phyloP scores from a whole-genome alignment of 2,888 invertebrate species.

The Microchrysa polita region DNA sequence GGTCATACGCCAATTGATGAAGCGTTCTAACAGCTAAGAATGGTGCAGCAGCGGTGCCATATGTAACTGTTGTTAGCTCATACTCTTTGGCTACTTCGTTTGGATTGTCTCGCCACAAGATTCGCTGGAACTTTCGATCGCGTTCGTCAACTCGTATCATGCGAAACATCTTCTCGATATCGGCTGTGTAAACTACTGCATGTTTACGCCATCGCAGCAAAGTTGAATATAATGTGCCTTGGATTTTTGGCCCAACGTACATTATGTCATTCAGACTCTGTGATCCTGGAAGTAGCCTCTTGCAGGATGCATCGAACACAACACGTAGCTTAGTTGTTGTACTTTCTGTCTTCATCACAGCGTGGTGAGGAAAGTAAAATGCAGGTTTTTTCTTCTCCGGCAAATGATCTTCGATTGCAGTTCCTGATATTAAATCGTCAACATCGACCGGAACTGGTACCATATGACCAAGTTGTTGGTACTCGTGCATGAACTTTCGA shows the following conservation, averaged over 20 bases:
- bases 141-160: background rate
- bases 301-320: background rate
- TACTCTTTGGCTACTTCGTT: conserved; percentile 58
- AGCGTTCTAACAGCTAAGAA: conserved; percentile 61
- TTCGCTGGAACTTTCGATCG: conserved; percentile 55
- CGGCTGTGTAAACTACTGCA: background rate
- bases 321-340: background rate
- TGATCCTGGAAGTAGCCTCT: background rate
- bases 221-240: background rate
- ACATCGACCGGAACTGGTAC: too few species aligned
- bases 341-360: background rate
- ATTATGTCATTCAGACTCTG: background rate
- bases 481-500: too few species aligned
- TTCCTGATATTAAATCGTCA: too few species aligned
- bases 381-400: too few species aligned
- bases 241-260: background rate
- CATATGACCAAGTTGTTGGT: too few species aligned
- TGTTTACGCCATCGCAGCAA: background rate
- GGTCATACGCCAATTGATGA: conserved; percentile 63
- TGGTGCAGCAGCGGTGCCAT: conserved; percentile 56
- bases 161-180: too few species aligned
- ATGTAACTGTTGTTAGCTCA: conserved; percentile 50
- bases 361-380: too few species aligned
- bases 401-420: too few species aligned
- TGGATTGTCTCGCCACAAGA: conserved; percentile 59